phyloP scores from a whole-genome alignment of 2,888 invertebrate species.

The Volucella zonaria region DNA sequence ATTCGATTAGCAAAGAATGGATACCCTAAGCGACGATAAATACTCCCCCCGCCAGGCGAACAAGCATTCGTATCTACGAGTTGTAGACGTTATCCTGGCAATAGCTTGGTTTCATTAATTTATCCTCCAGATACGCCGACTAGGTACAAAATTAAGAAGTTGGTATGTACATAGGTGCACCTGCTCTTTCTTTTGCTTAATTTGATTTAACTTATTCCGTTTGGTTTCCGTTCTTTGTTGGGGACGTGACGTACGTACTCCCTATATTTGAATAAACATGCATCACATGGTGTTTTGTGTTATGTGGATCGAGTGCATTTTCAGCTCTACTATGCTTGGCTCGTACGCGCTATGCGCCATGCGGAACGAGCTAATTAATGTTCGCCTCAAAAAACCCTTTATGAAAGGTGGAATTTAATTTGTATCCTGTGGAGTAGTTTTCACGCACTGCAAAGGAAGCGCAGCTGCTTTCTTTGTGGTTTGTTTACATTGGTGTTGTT shows the following conservation, averaged over 20 bases:
- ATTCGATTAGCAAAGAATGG: constrained; percentile 44
- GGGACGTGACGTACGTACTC: not conserved
- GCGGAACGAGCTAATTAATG: constrained; percentile 65
- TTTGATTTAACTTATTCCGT: constrained; percentile 61
- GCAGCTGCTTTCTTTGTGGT: constrained; percentile 65
- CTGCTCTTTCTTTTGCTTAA: constrained; percentile 41
- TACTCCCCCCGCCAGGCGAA: not conserved
- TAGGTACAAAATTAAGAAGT: too few species aligned
- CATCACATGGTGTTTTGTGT: constrained; percentile 47
- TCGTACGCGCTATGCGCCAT: constrained; percentile 46
- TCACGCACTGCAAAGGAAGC: constrained; percentile 50
- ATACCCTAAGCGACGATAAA: too few species aligned
- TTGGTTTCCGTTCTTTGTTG: constrained; percentile 28
- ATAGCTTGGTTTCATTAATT: too few species aligned
- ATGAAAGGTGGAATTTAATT: constrained; percentile 72
- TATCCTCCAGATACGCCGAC: too few species aligned
- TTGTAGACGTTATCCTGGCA: too few species aligned
- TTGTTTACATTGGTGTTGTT: constrained; percentile 29
- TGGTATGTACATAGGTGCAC: constrained; percentile 13
- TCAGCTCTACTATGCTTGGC: constrained; percentile 20
- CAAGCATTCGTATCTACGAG: not conserved
- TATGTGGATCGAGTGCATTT: constrained; percentile 17
- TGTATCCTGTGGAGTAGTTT: constrained; percentile 65
- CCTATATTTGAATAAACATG: constrained; percentile 70
- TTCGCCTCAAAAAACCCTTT: constrained; percentile 31